These are phyloP conservation scores for Zaprionus obscuricornis DNA, from an alignment of 2,888 invertebrate genomes.

Conservation along the genomic window DNA sequence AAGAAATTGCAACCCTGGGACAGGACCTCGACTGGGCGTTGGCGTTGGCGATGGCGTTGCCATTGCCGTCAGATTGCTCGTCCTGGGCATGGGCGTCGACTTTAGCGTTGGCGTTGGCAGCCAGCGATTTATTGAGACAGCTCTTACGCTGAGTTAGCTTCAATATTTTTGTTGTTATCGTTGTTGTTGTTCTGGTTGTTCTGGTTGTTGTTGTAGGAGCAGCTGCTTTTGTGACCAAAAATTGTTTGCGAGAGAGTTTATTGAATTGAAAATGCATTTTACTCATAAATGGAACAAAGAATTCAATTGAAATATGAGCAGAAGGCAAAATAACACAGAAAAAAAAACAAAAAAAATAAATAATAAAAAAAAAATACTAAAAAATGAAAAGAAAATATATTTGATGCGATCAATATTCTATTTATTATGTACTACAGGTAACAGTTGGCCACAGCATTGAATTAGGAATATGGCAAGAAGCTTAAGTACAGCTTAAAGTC, in stretches of 20 bases:
- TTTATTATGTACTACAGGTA: slow-evolving; percentile 25
- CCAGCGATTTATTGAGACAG: slow-evolving; percentile 58
- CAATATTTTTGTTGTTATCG: slow-evolving; percentile 8
- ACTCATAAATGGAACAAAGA: slow-evolving; percentile 45
- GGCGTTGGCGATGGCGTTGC: too few relatives aligned
- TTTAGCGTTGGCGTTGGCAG: slow-evolving; percentile 7
- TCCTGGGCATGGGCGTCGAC: too few relatives aligned
- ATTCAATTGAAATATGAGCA: slow-evolving; percentile 48
- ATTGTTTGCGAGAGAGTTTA: slow-evolving; percentile 40
- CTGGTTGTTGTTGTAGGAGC: slow-evolving; percentile 21
- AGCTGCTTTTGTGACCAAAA: slow-evolving; percentile 48
- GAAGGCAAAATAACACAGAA: too few relatives aligned
- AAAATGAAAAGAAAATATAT: background rate
- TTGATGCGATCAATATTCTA: slow-evolving; percentile 41
- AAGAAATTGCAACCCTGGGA: slow-evolving; percentile 52
- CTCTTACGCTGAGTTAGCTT: slow-evolving; percentile 16
- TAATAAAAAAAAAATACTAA: background rate
- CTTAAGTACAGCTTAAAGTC: background rate
- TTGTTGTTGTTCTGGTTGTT: slow-evolving; percentile 23
- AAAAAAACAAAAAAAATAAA: background rate
- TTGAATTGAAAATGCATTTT: slow-evolving; percentile 60
- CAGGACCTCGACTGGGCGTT: slow-evolving; percentile 4
- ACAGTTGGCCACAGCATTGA: slow-evolving; percentile 16
- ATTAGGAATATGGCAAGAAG: slow-evolving; percentile 2
- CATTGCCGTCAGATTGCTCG: too few relatives aligned